A percentile compares a stretch with the other conserved stretches of the same genome.
phyloP scores from a whole-genome alignment of 1,140 invertebrate species.

The Drosophila dunni region DNA sequence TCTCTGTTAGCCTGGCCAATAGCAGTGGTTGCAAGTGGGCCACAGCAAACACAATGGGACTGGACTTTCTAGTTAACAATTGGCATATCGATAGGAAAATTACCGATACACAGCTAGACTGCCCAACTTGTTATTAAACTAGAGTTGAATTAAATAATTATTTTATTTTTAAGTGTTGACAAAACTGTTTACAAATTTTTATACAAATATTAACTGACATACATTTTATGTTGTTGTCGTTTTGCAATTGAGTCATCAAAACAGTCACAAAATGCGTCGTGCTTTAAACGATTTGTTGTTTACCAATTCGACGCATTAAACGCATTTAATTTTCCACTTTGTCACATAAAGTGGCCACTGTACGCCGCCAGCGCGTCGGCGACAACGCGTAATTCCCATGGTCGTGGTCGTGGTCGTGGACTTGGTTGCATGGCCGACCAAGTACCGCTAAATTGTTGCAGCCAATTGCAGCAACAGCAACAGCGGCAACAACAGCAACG shows the following conservation, averaged over 20 bases:
- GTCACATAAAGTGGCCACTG: slow-evolving; percentile 42
- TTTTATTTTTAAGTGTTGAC: too few relatives aligned
- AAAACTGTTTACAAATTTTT: too few relatives aligned
- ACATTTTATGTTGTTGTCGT: too few relatives aligned
- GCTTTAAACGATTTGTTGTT: too few relatives aligned
- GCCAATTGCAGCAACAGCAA: slow-evolving; percentile 47
- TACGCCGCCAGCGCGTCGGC: slow-evolving; percentile 15
- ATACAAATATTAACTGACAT: too few relatives aligned
- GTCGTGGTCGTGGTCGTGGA: slow-evolving; percentile 43
- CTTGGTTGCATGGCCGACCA: slow-evolving; percentile 50
- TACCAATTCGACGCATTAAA: too few relatives aligned
- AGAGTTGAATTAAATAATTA: too few relatives aligned
- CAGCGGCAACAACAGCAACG: slow-evolving; percentile 25
- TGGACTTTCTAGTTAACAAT: not conserved
- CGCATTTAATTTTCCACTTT: slow-evolving; percentile 23
- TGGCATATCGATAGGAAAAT: slow-evolving; percentile 2
- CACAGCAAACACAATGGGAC: slow-evolving; percentile 45
- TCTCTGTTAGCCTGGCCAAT: slow-evolving; percentile 18
- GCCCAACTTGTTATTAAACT: too few relatives aligned
- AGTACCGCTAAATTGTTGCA: slow-evolving; percentile 79
- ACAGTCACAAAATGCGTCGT: too few relatives aligned
- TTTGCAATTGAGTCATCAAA: too few relatives aligned
- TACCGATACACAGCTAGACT: too few relatives aligned
- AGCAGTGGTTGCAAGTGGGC: slow-evolving; percentile 34
- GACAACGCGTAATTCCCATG: slow-evolving; percentile 68